Evolutionary conservation across 2,888 invertebrate genomes (phyloP).

Genomic region (Conus canariensis): DNA sequence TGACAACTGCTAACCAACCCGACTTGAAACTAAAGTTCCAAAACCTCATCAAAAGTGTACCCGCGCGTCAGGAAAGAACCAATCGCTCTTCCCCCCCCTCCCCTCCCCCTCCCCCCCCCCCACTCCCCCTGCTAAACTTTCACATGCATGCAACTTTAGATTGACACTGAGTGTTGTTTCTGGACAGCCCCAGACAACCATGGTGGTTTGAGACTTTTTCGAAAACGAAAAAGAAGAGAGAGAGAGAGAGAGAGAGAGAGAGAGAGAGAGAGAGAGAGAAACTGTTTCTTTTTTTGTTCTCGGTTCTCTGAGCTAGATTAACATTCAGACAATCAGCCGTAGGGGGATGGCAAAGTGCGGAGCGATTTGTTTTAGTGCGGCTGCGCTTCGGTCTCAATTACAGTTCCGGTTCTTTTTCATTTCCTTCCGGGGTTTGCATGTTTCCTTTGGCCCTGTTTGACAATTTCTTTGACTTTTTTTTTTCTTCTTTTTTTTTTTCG

Average conservation of each 20-base stretch:
- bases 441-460: not conserved
- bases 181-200: not conserved
- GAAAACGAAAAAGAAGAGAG: too few species aligned
- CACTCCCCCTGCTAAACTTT: too few species aligned
- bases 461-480: not conserved
- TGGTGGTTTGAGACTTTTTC: not conserved
- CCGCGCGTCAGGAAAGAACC: not conserved
- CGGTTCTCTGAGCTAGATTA: not conserved
- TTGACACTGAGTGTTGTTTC: not conserved
- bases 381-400: constrained; percentile 3
- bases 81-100: not conserved
- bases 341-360: not conserved
- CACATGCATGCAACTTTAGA: constrained; percentile 5
- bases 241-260: too few species aligned
- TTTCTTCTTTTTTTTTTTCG: not conserved
- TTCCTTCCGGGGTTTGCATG: constrained; percentile 4
- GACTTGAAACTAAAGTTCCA: not conserved
- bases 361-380: constrained; percentile 21
- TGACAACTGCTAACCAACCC: not conserved
- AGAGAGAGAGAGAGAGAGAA: too few species aligned
- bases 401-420: not conserved
- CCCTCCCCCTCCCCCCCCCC: not conserved
- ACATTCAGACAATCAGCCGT: constrained; percentile 24
- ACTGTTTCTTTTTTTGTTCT: not conserved
- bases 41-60: constrained; percentile 16